phyloP scores from a whole-genome alignment of 2,888 invertebrate genomes.

The Sphaerophoria rueppellii region DNA sequence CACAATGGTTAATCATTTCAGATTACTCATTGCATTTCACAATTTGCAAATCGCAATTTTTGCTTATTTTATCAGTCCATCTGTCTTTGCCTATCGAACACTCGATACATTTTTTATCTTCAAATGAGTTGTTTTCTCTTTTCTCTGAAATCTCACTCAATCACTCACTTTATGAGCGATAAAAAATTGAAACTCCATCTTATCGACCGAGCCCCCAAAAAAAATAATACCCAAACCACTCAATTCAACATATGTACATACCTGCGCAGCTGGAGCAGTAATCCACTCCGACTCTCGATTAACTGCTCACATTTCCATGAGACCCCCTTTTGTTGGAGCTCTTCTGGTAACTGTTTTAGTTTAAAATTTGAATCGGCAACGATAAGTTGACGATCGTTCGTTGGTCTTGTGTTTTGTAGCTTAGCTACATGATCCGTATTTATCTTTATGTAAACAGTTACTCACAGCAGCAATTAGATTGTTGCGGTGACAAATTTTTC shows the following conservation, averaged over 20 bases:
- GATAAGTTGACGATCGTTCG: constrained; percentile 63
- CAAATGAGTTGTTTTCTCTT: constrained; percentile 60
- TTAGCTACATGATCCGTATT: constrained; percentile 44
- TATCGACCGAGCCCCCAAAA: constrained; percentile 35
- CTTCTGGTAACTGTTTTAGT: constrained; percentile 29
- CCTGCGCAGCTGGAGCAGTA: background rate
- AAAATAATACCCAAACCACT: constrained; percentile 30
- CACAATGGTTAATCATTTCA: constrained; percentile 5
- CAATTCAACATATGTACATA: constrained; percentile 35
- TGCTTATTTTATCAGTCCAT: background rate
- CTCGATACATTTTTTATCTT: constrained; percentile 55
- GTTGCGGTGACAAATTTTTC: constrained; percentile 56
- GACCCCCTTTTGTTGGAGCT: constrained; percentile 32
- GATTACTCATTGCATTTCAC: constrained; percentile 18
- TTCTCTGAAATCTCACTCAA: background rate
- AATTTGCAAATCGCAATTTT: background rate
- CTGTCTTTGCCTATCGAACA: constrained; percentile 40
- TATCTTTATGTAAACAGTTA: constrained; percentile 25
- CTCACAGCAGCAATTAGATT: constrained; percentile 22
- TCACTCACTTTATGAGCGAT: background rate
- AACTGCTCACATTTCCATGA: constrained; percentile 47
- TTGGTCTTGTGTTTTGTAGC: background rate
- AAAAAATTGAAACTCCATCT: constrained; percentile 6
- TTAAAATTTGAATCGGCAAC: constrained; percentile 65
- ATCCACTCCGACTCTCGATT: constrained; percentile 20